A percentile compares a stretch with the other conserved stretches of the same genome.
Conservation (phyloP, 1,140 invertebrate species). For the Hestina assimilis region DNA sequence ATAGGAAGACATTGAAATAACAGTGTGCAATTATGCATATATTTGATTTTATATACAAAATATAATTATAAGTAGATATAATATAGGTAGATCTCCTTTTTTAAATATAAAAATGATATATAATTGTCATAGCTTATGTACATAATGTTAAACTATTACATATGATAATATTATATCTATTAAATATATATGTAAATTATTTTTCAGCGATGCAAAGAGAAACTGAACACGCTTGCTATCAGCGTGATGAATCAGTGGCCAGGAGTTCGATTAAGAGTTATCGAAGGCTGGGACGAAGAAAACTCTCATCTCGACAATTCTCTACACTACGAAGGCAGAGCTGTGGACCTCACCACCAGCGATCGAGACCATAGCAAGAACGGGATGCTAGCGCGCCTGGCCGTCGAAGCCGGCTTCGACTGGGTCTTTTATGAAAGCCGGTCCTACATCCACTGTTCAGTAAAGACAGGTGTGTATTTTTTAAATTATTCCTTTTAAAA, state of each 20-base stretch:
- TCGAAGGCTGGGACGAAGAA: slow-evolving; percentile 96
- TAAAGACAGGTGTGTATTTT: slow-evolving; percentile 93
- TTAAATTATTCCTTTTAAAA: too few relatives aligned
- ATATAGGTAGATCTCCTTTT: too few relatives aligned
- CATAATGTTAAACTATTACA: too few relatives aligned
- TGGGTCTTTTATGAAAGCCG: slow-evolving; percentile 98
- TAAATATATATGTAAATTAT: neutral
- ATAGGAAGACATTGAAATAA: too few relatives aligned
- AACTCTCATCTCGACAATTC: slow-evolving; percentile 88
- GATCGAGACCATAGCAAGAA: slow-evolving; percentile 95
- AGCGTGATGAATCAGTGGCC: slow-evolving; percentile 99
- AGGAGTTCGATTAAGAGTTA: slow-evolving; percentile 93
- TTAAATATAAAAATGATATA: too few relatives aligned
- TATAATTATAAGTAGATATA: too few relatives aligned
- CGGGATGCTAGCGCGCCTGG: slow-evolving; percentile 96
- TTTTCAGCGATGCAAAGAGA: slow-evolving; percentile 95
- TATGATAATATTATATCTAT: neutral
- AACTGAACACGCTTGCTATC: slow-evolving; percentile 95
- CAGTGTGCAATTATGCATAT: too few relatives aligned
- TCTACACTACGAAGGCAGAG: slow-evolving; percentile 96
- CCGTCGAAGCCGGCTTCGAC: slow-evolving; percentile 98
- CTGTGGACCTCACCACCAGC: slow-evolving; percentile 96
- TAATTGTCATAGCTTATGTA: too few relatives aligned
- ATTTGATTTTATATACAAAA: too few relatives aligned
- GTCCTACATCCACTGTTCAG: slow-evolving; percentile 97